Base-by-base conservation (phyloP, 2,888 invertebrate genomes). In the Amphiduros pacificus region DNA sequence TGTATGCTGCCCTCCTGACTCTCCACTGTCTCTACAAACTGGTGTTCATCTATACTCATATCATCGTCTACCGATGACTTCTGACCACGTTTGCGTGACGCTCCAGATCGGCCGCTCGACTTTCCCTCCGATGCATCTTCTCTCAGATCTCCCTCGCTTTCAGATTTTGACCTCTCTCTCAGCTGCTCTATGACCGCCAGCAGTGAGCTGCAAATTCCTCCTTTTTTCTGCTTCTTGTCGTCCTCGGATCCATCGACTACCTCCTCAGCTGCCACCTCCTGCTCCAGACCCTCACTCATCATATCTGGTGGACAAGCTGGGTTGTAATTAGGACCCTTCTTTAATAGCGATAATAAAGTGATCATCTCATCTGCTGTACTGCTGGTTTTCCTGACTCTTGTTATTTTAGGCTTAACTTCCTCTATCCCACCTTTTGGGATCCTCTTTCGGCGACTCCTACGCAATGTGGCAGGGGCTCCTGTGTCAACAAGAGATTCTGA, bases 111-210 rank as follows among this genome's bases (percentile, higher is more conserved):
- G 36, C 36, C 36, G 5, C 44, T 22, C n/a, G 24, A 56, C 5
- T 22, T 27, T 17, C 5, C 14, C n/a, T 50, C 28, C 0, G 24
- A 6, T 5, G 20, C 27, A 14, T 53, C 55, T n/a, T 22, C 28
- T 40, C 61, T 65, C 17, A 69, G 63, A 14, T 74, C 74, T 1
- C 65, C 60, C 57, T 76, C 77, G 58, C 67, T 70, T 32, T 73
- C 73, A 26, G 73, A 71, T 28, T 67, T 68, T 2, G 73, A 73
- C 29, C 72, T 61, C 64, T 79, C 78, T 44, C 80, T 65, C 5
- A 81, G 63, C 60, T 81, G 80, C 62, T 80, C 81, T 62, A 81
- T 81, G 27, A 80, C 81, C 5, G 79, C 80, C 27, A 81, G 66
- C 14, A 81, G 67, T n/a, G 80, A 78, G 9, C 78, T 77, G 32